Percentiles rank a stretch among this genome's conserved stretches.
Conservation (phyloP, 2,113 vertebrate genomes). For the Podiceps cristatus region DNA sequence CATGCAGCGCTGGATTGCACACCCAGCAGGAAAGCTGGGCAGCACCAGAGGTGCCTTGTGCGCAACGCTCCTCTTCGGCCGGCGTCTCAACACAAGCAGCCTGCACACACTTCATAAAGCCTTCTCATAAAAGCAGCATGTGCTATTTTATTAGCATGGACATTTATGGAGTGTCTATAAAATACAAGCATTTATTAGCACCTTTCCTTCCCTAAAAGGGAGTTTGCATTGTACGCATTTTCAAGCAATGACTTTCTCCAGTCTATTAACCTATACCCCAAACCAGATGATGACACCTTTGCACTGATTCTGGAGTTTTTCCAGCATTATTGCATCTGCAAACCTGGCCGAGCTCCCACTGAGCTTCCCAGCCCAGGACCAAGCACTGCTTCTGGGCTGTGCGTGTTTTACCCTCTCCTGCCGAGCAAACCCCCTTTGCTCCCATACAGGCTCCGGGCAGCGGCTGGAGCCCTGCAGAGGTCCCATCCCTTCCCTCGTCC, state of each 20-base stretch:
- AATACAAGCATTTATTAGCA: neutral
- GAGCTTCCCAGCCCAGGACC: neutral
- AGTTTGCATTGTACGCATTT: neutral
- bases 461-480: neutral
- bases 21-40: neutral
- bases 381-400: neutral
- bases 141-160: neutral
- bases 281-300: neutral
- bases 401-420: neutral
- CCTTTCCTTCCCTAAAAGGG: neutral
- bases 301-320: neutral
- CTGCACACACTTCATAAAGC: neutral
- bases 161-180: neutral
- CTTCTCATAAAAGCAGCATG: neutral
- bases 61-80: neutral
- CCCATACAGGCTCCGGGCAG: rapidly evolving
- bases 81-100: neutral
- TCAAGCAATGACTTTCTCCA: neutral
- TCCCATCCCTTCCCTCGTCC: neutral
- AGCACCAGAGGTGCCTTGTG: neutral
- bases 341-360: neutral
- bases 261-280: neutral
- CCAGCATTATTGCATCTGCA: neutral
- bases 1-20: too few species aligned
- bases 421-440: neutral